These are phyloP conservation scores for Petroica traversi DNA, from an alignment of 2,113 vertebrate genomes.

Conservation along the genomic window DNA sequence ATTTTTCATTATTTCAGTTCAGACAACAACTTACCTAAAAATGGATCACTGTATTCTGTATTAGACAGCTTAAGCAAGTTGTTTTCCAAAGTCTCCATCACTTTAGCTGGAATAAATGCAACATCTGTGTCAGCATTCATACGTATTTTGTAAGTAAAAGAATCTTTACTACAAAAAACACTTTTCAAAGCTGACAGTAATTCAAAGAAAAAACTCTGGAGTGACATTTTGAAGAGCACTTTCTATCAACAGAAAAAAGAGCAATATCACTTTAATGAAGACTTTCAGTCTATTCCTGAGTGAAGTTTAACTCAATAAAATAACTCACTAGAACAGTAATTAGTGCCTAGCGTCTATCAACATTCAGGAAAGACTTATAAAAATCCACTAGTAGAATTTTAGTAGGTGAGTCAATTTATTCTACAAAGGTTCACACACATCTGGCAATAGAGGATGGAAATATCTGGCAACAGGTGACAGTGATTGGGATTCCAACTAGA, in stretches of 20 bases:
- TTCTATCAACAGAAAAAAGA: not conserved
- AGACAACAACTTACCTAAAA: conserved; percentile 71
- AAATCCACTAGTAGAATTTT: not conserved
- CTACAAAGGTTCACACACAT: not conserved
- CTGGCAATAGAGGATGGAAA: not conserved
- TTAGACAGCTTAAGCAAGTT: conserved; percentile 72
- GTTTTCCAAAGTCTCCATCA: conserved; percentile 68
- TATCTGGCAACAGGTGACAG: not conserved
- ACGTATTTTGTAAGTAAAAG: not conserved
- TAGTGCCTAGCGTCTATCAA: not conserved
- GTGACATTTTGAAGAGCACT: not conserved
- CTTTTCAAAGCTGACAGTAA: not conserved
- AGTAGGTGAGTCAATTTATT: not conserved
- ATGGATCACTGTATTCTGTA: conserved; percentile 71
- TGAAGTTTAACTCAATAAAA: not conserved
- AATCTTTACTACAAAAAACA: not conserved
- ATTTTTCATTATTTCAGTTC: not conserved
- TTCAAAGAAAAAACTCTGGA: not conserved
- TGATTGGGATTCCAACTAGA: not conserved
- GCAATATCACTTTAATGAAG: not conserved
- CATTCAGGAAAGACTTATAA: not conserved
- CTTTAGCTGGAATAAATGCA: conserved; percentile 61
- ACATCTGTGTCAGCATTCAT: not conserved
- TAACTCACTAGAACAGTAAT: not conserved
- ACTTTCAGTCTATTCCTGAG: not conserved